Evolutionary conservation across 2,888 invertebrate species (phyloP), one percentile per base, ranked within the genome.

Genomic region (Argyresthia albistria): DNA sequence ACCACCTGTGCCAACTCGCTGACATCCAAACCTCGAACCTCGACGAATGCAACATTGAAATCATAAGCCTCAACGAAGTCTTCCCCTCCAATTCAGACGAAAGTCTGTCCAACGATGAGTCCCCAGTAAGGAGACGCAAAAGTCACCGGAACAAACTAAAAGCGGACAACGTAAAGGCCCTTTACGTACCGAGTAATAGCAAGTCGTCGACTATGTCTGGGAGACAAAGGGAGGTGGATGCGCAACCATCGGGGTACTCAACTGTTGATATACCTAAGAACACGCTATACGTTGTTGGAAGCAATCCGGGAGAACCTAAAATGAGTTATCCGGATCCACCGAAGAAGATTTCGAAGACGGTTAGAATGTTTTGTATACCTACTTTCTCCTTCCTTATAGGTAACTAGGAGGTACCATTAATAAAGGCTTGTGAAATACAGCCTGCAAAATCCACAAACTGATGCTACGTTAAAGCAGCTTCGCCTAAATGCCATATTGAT

Each of bases 11-110:
- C 62, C 81, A 81, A 70, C 66, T 80, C 54, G 65, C 71, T 4
- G 78, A 77, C 50, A 59, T 62, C 9, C 71, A 73, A 42, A 76
- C 69, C 54, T 57, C 65, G 11, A 74, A 69, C 57, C 65, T 77
- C 10, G 83, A 81, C 12, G 82, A 82, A 59, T 84, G 84, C 59
- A 84, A 84, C 64, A 67, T 87, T 10, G 86, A 87, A 68, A 79
- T 86, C 8, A 64, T 87, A 25, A 86, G 80, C 54, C 67, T 82
- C 3, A 87, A 84, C 65, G 80, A 84, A 58, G 83, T 83, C 0
- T 87, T 86, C 59, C 84, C 86, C 8, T 82, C 84, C 1, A 86
- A 86, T 2, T 87, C 87, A n/a, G 86, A 87, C 56, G 86, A 87
- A 55, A 87, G 86, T 56, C 60, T 83, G 36, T 78, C 80, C 1